A percentile compares a stretch with the other conserved stretches of the same genome.
These are phyloP conservation scores for Erythrolamprus reginae DNA, from an alignment of 2,113 vertebrate genomes.

Conservation along the genomic window DNA sequence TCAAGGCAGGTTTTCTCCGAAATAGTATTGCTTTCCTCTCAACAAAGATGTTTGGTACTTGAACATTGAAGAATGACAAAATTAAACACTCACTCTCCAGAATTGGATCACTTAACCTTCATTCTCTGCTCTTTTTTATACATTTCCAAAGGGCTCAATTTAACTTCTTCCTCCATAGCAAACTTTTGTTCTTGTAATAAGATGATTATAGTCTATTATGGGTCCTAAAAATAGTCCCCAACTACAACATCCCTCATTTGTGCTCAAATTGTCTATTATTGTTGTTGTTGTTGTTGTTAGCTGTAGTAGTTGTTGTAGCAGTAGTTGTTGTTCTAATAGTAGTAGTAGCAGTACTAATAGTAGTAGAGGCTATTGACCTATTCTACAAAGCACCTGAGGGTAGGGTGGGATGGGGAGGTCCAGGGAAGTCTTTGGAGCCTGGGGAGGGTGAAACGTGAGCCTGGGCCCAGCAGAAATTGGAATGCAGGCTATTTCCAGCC, in stretches of 20 bases:
- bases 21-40: background rate
- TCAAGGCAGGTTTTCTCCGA: background rate
- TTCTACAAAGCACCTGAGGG: too few relatives aligned
- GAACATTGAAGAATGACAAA: background rate
- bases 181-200: background rate
- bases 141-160: background rate
- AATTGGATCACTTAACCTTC: background rate
- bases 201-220: background rate
- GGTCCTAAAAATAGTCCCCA: background rate
- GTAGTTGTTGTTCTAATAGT: too few relatives aligned
- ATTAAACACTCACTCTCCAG: background rate
- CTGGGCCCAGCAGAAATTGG: too few relatives aligned
- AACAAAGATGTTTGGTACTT: background rate
- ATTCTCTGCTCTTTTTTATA: background rate
- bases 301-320: too few relatives aligned
- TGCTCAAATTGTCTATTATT: background rate
- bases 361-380: too few relatives aligned
- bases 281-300: too few relatives aligned
- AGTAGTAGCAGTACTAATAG: too few relatives aligned
- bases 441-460: too few relatives aligned
- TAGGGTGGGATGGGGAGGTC: too few relatives aligned
- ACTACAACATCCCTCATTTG: background rate
- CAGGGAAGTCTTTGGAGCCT: too few relatives aligned
- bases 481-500: too few relatives aligned
- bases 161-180: background rate